Conservation (phyloP, 2,113 vertebrate species). For the Anarrhichthys ocellatus region DNA sequence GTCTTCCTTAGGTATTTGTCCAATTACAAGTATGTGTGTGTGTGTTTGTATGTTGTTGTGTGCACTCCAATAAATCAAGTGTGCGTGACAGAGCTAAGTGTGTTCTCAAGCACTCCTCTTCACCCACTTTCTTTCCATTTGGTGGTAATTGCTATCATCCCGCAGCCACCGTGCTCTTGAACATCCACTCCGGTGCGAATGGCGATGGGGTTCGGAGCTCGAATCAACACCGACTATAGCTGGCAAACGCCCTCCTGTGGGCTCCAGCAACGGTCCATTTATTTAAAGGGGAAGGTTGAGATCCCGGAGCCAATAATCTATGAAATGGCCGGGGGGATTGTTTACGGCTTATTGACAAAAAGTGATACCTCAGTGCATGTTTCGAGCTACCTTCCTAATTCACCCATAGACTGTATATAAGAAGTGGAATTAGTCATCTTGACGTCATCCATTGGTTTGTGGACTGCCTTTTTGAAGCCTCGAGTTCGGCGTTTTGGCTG, state of each 20-base stretch:
- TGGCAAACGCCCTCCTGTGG: background rate
- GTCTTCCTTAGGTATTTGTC: slow-evolving; percentile 31
- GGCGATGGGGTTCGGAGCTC: slow-evolving; percentile 4
- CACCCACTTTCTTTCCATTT: slow-evolving; percentile 5
- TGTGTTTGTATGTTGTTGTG: slow-evolving; percentile 17
- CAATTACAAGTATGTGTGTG: slow-evolving; percentile 38
- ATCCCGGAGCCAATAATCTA: slow-evolving; percentile 16
- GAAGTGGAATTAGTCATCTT: background rate
- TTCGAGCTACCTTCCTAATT: background rate
- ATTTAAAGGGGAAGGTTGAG: slow-evolving; percentile 18
- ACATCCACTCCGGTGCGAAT: background rate
- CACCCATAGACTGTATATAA: background rate
- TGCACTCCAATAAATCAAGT: background rate
- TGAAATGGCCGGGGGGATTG: slow-evolving; percentile 8
- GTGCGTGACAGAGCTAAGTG: slow-evolving; percentile 27
- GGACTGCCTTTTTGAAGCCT: background rate
- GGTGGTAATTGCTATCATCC: background rate
- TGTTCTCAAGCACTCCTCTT: slow-evolving; percentile 9
- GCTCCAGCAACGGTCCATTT: slow-evolving; percentile 1
- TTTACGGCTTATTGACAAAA: slow-evolving; percentile 7
- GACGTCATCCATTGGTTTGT: background rate
- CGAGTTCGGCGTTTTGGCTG: background rate
- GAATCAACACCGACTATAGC: slow-evolving; percentile 7
- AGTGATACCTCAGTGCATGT: background rate
- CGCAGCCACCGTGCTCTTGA: slow-evolving; percentile 15